Evolutionary conservation across 2,888 invertebrate genomes (phyloP), one percentile per base, ranked within the genome.

Genomic region (Drosophila acutilabella): DNA sequence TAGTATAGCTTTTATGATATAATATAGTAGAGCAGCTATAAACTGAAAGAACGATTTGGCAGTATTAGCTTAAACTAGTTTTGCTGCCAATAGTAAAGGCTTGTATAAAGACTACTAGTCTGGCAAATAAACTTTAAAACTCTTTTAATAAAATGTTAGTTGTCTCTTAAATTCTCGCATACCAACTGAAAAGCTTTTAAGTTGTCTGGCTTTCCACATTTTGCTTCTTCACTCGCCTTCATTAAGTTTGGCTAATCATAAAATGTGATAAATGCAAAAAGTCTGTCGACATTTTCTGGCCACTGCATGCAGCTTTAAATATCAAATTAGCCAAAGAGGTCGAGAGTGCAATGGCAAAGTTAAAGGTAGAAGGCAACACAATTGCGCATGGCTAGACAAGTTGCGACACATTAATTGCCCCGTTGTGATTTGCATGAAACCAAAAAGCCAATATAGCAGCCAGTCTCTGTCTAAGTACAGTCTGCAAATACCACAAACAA

Each of bases 361-460:
- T 57, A 36, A 36, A 13, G 33, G 33, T 56, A 41, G 18, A 42
- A n/a, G 36, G 51, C 60, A 67, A 54, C 64, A 54, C 61, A 47
- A 74, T 68, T 74, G 64, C 45, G 50, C 47, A 54, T 74, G 83
- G 88, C 82, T 72, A 88, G 86, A 79, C 76, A 64, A 83, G 72
- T 73, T 76, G 73, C 57, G 84, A 70, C 68, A 70, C 64, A 68
- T 88, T 86, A 88, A 83, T 88, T 74, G 86, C 80, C 54, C 88
- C 82, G 20, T 61, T 74, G 82, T 77, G 82, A 88, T 82, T 83
- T 83, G 80, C 80, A 79, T 71, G 62, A 52, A 60, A 48, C 26
- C 42, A 36, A 48, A 57, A 47, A 47, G 57, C 44, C 56, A 59
- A 62, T 38, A 60, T 20, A 53, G 54, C 30, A 54, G 7, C 30